phyloP scores from a whole-genome alignment of 2,888 invertebrate genomes.

The Spicauda simplicius region DNA sequence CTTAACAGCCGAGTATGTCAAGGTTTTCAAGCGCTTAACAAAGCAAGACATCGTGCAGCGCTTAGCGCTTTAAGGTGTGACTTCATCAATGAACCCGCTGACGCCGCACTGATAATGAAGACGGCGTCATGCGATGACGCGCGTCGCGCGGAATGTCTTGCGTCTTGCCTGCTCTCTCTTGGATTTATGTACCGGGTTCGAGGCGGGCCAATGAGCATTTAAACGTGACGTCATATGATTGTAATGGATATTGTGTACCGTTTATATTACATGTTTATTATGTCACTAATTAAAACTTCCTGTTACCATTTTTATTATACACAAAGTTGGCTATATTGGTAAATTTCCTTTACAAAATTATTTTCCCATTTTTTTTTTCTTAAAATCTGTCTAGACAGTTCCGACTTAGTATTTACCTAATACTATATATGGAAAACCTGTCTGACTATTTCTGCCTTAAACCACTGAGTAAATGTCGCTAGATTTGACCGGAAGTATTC shows the following conservation, averaged over 20 bases:
- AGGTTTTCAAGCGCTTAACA: slow-evolving; percentile 18
- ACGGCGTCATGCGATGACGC: slow-evolving; percentile 70
- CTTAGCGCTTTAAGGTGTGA: slow-evolving; percentile 55
- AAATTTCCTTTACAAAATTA: no score
- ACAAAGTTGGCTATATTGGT: no score
- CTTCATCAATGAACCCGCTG: slow-evolving; percentile 60
- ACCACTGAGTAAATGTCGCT: no score
- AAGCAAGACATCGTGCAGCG: slow-evolving; percentile 45
- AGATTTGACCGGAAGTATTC: no score
- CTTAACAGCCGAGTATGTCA: slow-evolving; percentile 7
- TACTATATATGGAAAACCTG: no score
- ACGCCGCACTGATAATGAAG: slow-evolving; percentile 62
- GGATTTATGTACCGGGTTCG: slow-evolving; percentile 15
- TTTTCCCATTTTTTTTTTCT: no score
- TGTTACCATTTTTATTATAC: no score
- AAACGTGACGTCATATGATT: neutral
- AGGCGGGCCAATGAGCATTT: slow-evolving; percentile 6
- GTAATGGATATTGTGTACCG: neutral
- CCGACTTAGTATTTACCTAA: no score
- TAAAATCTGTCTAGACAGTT: no score
- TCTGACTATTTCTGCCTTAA: no score
- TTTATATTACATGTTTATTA: neutral
- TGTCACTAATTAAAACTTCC: neutral
- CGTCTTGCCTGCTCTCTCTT: slow-evolving; percentile 49
- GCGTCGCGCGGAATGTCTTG: slow-evolving; percentile 57